Percentiles rank a stretch among this genome's conserved stretches.
phyloP scores from a whole-genome alignment of 2,888 invertebrate genomes.

The Drosophila longiperda region DNA sequence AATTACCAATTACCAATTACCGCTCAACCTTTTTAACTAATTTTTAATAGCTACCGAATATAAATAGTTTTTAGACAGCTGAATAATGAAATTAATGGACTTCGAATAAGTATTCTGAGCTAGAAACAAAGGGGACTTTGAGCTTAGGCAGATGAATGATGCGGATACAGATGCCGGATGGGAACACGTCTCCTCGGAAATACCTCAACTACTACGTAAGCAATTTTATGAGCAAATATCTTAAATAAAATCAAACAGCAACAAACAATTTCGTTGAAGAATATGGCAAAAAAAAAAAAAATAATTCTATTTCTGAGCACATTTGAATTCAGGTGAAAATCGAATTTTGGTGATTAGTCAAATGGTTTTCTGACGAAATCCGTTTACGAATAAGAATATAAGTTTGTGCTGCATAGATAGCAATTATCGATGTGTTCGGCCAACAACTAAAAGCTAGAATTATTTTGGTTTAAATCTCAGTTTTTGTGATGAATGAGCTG shows the following conservation, averaged over 20 bases:
- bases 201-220: constrained; percentile 1
- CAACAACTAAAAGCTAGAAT: neutral
- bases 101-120: neutral
- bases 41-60: neutral
- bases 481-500: constrained; percentile 60
- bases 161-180: neutral
- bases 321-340: neutral
- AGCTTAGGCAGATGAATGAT: neutral
- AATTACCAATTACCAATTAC: rapidly evolving
- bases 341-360: neutral
- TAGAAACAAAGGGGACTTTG: neutral
- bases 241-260: neutral
- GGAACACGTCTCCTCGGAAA: neutral
- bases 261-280: neutral
- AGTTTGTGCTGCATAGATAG: neutral
- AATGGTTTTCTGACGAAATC: neutral
- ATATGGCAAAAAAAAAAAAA: constrained; percentile 1
- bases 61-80: neutral
- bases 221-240: neutral
- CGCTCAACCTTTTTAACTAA: neutral
- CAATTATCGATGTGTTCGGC: constrained; percentile 25
- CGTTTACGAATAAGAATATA: neutral
- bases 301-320: neutral
- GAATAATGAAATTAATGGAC: neutral
- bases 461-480: constrained; percentile 28